These are phyloP conservation scores for Cylloceria caligata DNA, from an alignment of 2,888 invertebrate species.

Conservation along the genomic window DNA sequence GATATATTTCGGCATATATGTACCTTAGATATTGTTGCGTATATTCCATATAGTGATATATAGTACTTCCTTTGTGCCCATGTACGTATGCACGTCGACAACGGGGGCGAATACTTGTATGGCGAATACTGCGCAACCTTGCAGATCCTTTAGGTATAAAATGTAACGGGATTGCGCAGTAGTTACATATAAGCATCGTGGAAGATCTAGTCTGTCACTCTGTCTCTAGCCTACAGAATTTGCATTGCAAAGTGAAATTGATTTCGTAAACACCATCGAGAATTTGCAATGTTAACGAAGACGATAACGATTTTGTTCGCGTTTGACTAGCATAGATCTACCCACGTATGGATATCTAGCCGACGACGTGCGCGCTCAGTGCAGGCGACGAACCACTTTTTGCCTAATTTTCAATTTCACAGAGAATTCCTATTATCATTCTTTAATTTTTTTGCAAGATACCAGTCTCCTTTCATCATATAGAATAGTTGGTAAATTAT, in stretches of 20 bases:
- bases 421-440: not conserved
- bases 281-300: conserved; percentile 79
- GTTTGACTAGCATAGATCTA: conserved; percentile 22
- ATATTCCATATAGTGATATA: conserved; percentile 41
- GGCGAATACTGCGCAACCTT: too few species aligned
- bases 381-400: not conserved
- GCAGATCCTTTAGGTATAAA: too few species aligned
- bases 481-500: not conserved
- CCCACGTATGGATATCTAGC: conserved; percentile 35
- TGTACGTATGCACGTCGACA: conserved; percentile 26
- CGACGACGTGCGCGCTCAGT: not conserved
- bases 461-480: not conserved
- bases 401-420: not conserved
- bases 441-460: not conserved
- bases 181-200: too few species aligned
- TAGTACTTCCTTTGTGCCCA: not conserved
- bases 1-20: conserved; percentile 28
- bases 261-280: conserved; percentile 70
- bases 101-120: not conserved
- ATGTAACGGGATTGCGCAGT: too few species aligned
- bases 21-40: conserved; percentile 50
- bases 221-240: conserved; percentile 62
- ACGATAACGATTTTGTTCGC: too few species aligned
- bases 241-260: conserved; percentile 78
- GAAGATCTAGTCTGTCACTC: too few species aligned